Percentiles rank a stretch among this genome's conserved stretches.
phyloP scores from a whole-genome alignment of 2,113 vertebrate species.

The Acrocephalus arundinaceus region DNA sequence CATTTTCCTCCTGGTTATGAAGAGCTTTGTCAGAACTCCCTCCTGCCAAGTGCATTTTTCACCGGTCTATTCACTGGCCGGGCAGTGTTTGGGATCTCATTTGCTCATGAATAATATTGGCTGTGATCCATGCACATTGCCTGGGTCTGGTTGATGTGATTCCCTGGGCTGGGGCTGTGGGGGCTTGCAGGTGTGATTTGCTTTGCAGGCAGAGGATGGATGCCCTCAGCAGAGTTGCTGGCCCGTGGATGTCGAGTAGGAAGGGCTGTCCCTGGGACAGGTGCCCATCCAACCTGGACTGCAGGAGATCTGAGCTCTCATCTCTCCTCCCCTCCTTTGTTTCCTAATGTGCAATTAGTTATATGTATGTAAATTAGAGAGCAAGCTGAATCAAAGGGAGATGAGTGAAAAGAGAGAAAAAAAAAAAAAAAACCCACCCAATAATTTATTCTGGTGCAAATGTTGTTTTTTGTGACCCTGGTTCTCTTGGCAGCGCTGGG shows the following conservation, averaged over 20 bases:
- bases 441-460: not conserved
- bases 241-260: not conserved
- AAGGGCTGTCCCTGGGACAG: not conserved
- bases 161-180: not conserved
- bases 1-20: not conserved
- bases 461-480: not conserved
- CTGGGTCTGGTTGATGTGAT: not conserved
- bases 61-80: not conserved
- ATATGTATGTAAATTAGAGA: not conserved
- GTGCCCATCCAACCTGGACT: not conserved
- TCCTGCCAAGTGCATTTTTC: constrained; percentile 5
- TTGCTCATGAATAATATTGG: not conserved
- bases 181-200: not conserved
- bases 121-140: not conserved
- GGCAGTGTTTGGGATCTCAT: not conserved
- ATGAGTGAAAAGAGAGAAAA: not conserved
- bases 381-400: not conserved
- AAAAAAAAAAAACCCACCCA: not conserved
- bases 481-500: not conserved
- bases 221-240: not conserved
- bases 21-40: not conserved
- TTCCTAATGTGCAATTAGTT: constrained; percentile 7
- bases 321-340: not conserved
- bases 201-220: constrained; percentile 1
- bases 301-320: not conserved